Base-by-base conservation (phyloP, 2,888 invertebrate genomes). In the Anticlea derivata region DNA sequence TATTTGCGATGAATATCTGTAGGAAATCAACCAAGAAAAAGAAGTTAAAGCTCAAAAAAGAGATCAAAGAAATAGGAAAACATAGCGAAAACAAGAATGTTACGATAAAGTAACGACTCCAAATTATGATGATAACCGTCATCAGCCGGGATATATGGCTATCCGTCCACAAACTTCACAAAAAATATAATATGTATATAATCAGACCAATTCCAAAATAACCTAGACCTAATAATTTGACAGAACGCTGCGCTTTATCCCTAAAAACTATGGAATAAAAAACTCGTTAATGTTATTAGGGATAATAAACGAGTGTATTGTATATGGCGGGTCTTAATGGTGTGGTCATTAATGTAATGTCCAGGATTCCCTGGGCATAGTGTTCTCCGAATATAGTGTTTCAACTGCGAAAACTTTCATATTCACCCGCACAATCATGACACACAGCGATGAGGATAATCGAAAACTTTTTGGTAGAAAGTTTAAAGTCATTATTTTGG, bases 231-330 rank as follows among this genome's bases (percentile, higher is more conserved):
- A 70, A 68, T 82, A 81, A 82, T 83, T 81, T 75, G 72, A 74
- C 69, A 44, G 47, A 35, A 31, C 37, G 65, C 66, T 62, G 68
- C 68, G 65, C 73, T 75, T 75, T 77, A 57, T 50, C 60, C 70
- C 74, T 63, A 74, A 80, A 75, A 67, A 68, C 49, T 51, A 7
- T 8, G 12, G 61, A 66, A 73, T 55, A 84, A 83, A 85, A 84
- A 85, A 79, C 83, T 84, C 80, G 83, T 83, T 85, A 83, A 60
- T 60, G 73, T 82, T 76, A 83, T 85, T 82, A 83, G 78, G 76
- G 78, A 73, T 83, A 83, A 83, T 83, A 83, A 84, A 83, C 74
- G 71, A 77, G 80, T 70, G 73, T 78, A n/a, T n/a, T n/a, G n/a
- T n/a, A n/a, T n/a, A 80, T 77, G 76, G 75, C 55, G 41, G 60